Conservation (phyloP, 2,888 invertebrate species). For the Parnassius orleans region DNA sequence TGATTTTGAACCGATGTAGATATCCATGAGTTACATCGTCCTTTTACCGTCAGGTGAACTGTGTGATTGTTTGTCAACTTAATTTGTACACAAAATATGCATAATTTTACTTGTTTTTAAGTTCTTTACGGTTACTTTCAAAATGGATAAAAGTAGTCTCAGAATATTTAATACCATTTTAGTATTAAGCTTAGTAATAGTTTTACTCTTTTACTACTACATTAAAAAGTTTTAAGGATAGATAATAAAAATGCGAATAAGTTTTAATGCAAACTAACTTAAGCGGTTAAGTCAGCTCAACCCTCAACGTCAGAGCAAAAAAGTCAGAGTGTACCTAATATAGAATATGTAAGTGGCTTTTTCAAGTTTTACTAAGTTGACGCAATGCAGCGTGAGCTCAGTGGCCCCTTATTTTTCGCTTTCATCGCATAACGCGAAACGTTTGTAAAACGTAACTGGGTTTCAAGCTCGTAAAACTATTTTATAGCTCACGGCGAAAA, state of each 20-base stretch:
- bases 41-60: too few species aligned
- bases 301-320: constrained; percentile 4
- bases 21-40: too few species aligned
- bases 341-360: constrained; percentile 23
- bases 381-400: constrained; percentile 46
- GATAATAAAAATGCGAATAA: constrained; percentile 7
- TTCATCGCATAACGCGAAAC: constrained; percentile 35
- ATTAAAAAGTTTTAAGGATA: too few species aligned
- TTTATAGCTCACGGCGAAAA: constrained; percentile 56
- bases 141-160: too few species aligned
- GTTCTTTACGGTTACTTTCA: too few species aligned
- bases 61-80: too few species aligned
- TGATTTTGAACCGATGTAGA: too few species aligned
- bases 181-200: too few species aligned
- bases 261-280: constrained; percentile 7
- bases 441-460: constrained; percentile 52
- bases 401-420: constrained; percentile 36
- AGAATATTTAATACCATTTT: too few species aligned
- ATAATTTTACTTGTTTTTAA: too few species aligned
- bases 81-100: too few species aligned
- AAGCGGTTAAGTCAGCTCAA: constrained; percentile 2
- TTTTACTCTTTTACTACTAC: too few species aligned
- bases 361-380: constrained; percentile 32
- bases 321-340: constrained; percentile 13
- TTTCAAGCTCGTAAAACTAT: constrained; percentile 57